Evolutionary conservation across 2,888 invertebrate genomes (phyloP).

Genomic region (Plemyria rubiginata): DNA sequence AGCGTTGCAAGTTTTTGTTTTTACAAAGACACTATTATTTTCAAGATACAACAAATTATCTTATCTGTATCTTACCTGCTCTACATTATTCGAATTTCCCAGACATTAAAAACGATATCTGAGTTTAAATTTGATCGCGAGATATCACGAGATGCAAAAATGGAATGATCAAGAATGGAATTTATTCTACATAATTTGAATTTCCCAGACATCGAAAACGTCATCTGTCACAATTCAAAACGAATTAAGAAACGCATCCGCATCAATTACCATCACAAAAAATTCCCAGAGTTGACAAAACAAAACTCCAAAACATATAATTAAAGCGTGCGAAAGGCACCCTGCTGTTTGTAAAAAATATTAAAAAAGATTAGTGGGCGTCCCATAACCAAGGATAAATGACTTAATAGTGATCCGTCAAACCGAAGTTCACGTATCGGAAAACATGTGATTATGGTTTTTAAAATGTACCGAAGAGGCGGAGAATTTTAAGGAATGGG

Average conservation of each 20-base stretch:
- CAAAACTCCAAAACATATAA: conserved; percentile 61
- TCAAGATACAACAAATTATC: no score
- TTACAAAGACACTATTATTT: no score
- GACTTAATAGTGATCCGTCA: conserved; percentile 73
- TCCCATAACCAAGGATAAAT: conserved; percentile 71
- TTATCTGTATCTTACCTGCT: no score
- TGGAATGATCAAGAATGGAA: no score
- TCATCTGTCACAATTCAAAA: conserved; percentile 30
- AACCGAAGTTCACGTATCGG: conserved; percentile 72
- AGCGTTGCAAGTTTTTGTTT: no score
- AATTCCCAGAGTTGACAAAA: conserved; percentile 34
- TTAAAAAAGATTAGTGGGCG: conserved; percentile 63
- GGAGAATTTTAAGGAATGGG: conserved; percentile 45
- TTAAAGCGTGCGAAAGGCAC: conserved; percentile 61
- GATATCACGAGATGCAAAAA: no score
- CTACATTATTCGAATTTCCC: conserved; percentile 10
- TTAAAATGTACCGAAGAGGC: conserved; percentile 55
- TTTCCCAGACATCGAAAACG: conserved; percentile 10
- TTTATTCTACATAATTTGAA: neutral
- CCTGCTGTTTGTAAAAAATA: conserved; percentile 42
- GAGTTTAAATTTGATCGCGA: neutral
- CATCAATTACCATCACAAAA: conserved; percentile 32
- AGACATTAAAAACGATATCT: conserved; percentile 15
- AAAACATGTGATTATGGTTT: conserved; percentile 76
- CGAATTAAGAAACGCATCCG: conserved; percentile 37